Conservation (phyloP, 2,888 invertebrate genomes). For the Prenolepis imparis region DNA sequence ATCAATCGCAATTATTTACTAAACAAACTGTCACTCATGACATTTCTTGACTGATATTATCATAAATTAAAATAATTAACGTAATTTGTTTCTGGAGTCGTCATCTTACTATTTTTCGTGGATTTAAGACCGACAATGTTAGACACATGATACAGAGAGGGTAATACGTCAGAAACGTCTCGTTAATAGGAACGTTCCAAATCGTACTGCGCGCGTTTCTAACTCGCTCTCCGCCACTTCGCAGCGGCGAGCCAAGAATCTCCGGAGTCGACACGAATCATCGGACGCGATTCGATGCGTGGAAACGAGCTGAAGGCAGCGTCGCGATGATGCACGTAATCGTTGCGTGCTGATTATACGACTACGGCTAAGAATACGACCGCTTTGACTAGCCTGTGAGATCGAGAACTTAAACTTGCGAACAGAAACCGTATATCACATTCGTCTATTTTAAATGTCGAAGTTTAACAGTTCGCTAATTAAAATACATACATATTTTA, state of each 20-base stretch:
- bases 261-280: slow-evolving; percentile 45
- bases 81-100: neutral
- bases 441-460: neutral
- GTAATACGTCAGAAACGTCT: slow-evolving; percentile 43
- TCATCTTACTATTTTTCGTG: slow-evolving; percentile 8
- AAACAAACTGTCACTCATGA: neutral
- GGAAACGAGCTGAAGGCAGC: slow-evolving; percentile 48
- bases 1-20: neutral
- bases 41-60: slow-evolving; percentile 5
- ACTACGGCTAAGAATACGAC: slow-evolving; percentile 44
- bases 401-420: slow-evolving; percentile 15
- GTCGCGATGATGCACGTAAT: slow-evolving; percentile 57
- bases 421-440: neutral
- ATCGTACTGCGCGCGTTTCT: slow-evolving; percentile 23
- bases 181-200: slow-evolving; percentile 45
- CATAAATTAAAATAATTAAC: neutral
- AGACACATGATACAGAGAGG: slow-evolving; percentile 7
- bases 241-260: slow-evolving; percentile 50
- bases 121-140: slow-evolving; percentile 31
- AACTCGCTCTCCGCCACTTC: slow-evolving; percentile 10
- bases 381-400: slow-evolving; percentile 27
- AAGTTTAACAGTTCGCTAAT: neutral
- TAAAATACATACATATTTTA: neutral
- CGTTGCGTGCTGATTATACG: slow-evolving; percentile 55
- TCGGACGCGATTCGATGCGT: slow-evolving; percentile 56